Evolutionary conservation across 2,888 invertebrate genomes (phyloP).

Genomic region (Heliconius erato): DNA sequence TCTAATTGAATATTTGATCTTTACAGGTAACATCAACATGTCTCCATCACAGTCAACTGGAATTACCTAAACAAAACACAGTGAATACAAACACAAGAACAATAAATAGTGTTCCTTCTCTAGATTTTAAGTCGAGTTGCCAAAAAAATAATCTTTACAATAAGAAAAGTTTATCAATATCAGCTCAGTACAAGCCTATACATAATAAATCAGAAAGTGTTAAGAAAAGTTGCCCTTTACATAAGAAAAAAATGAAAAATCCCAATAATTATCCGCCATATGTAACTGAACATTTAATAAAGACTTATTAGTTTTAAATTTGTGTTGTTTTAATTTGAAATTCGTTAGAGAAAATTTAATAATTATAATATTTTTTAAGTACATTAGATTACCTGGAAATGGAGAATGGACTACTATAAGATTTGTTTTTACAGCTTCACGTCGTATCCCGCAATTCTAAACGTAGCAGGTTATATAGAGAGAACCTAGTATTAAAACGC

Average conservation of each 20-base stretch:
- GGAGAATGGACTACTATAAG: too few species aligned
- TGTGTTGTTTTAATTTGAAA: conserved; percentile 10
- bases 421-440: too few species aligned
- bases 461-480: neutral
- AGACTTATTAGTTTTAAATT: conserved; percentile 71
- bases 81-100: conserved; percentile 34
- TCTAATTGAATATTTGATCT: neutral
- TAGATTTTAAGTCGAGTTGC: conserved; percentile 61
- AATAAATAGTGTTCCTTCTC: conserved; percentile 50
- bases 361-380: too few species aligned
- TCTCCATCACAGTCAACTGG: conserved; percentile 79
- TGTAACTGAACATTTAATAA: conserved; percentile 79
- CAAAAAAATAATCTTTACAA: conserved; percentile 62
- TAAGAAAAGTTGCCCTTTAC: conserved; percentile 76
- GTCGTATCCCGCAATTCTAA: neutral
- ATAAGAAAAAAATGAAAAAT: conserved; percentile 76
- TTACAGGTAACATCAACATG: conserved; percentile 77
- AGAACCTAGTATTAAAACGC: neutral
- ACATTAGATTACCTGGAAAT: too few species aligned
- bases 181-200: conserved; percentile 74
- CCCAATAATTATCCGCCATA: conserved; percentile 67
- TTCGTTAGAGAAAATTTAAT: too few species aligned
- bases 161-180: conserved; percentile 73
- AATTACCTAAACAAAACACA: conserved; percentile 63
- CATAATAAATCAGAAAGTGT: conserved; percentile 79